Conservation (phyloP, 1,140 invertebrate species). For the Musca domestica region DNA sequence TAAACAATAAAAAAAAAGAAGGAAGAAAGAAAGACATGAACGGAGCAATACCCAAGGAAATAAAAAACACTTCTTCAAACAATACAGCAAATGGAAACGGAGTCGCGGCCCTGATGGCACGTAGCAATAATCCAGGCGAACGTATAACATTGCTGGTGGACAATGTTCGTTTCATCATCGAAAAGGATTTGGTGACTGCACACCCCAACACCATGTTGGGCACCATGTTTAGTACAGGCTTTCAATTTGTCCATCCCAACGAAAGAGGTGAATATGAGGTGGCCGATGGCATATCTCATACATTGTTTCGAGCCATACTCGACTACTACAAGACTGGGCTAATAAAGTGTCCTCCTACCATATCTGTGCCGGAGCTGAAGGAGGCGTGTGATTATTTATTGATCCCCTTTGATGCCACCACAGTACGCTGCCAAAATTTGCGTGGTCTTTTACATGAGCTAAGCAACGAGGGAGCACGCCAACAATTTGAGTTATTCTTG, state of each 20-base stretch:
- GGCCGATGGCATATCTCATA: slow-evolving; percentile 95
- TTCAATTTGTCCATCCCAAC: slow-evolving; percentile 91
- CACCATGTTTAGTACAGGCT: slow-evolving; percentile 93
- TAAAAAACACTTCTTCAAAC: background rate
- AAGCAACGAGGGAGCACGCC: slow-evolving; percentile 96
- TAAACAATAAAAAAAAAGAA: background rate
- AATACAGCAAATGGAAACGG: background rate
- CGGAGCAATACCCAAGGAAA: slow-evolving; percentile 16
- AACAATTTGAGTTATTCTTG: slow-evolving; percentile 94
- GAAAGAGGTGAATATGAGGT: slow-evolving; percentile 96
- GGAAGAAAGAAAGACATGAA: background rate
- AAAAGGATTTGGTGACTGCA: slow-evolving; percentile 85
- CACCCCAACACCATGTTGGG: slow-evolving; percentile 93
- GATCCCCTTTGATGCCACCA: slow-evolving; percentile 95
- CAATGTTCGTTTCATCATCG: slow-evolving; percentile 87
- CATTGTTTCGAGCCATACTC: slow-evolving; percentile 92
- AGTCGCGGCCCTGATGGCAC: background rate
- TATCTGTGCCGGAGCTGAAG: slow-evolving; percentile 88
- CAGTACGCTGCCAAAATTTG: slow-evolving; percentile 93
- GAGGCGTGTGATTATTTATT: slow-evolving; percentile 99
- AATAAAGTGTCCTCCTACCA: slow-evolving; percentile 79
- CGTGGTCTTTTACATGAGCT: slow-evolving; percentile 94
- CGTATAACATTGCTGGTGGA: slow-evolving; percentile 88
- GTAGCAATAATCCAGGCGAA: slow-evolving; percentile 33
- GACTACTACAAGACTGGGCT: slow-evolving; percentile 91